A percentile compares a stretch with the other conserved stretches of the same genome.
These are phyloP conservation scores for Euproctis similis DNA, from an alignment of 2,888 invertebrate species.

Conservation along the genomic window DNA sequence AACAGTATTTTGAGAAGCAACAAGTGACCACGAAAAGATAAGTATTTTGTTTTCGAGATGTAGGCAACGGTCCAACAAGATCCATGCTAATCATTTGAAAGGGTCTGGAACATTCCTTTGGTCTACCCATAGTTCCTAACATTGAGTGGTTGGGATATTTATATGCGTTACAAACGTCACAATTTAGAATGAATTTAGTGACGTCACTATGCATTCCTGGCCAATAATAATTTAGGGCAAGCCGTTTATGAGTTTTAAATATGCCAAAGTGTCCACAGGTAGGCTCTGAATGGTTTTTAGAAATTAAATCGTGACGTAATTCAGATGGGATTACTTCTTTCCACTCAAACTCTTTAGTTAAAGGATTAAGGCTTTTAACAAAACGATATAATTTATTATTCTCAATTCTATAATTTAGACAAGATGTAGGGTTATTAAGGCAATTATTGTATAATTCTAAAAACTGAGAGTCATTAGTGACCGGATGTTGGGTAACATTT, in stretches of 20 bases:
- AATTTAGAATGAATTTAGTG: neutral
- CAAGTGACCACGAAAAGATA: neutral
- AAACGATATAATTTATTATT: too few relatives aligned
- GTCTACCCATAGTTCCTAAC: conserved; percentile 16
- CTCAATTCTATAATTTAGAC: too few relatives aligned
- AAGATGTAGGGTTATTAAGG: too few relatives aligned
- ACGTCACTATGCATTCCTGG: neutral
- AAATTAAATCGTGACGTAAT: conserved; percentile 3
- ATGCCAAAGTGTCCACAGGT: conserved; percentile 15
- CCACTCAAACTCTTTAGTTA: conserved; percentile 12
- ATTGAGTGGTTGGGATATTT: conserved; percentile 11
- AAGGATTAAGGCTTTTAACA: too few relatives aligned
- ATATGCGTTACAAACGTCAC: conserved; percentile 7
- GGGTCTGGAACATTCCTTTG: conserved; percentile 16
- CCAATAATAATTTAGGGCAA: conserved; percentile 7
- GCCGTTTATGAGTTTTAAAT: neutral
- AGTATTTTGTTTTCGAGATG: conserved; percentile 4
- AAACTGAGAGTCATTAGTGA: too few relatives aligned
- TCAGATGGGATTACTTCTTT: conserved; percentile 19
- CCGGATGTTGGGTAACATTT: too few relatives aligned
- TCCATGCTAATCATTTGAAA: conserved; percentile 10
- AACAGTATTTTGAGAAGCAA: neutral
- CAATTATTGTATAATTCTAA: too few relatives aligned
- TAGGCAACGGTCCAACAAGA: conserved; percentile 13
- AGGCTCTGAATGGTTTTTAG: conserved; percentile 15